Conservation (phyloP, 1,140 invertebrate species). For the Drosophila lacertosa region DNA sequence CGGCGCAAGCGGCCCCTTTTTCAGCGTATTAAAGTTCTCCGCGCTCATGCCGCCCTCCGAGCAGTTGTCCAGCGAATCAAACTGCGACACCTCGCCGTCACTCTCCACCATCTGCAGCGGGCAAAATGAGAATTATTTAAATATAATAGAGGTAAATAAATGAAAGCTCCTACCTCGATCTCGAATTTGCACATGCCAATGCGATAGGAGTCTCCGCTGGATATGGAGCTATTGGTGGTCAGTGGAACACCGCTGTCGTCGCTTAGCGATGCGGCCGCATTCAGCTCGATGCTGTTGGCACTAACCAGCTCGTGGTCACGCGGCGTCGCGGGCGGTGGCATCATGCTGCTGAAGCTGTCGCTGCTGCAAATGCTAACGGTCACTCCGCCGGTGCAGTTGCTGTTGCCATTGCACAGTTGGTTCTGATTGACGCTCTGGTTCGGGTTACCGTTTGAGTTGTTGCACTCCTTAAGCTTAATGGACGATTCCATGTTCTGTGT, state of each 20-base stretch:
- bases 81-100: constrained; percentile 88
- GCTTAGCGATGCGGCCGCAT: constrained; percentile 84
- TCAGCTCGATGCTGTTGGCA: constrained; percentile 81
- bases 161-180: constrained; percentile 84
- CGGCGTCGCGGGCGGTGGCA: constrained; percentile 33
- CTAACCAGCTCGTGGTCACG: constrained; percentile 75
- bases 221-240: constrained; percentile 86
- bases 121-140: no score
- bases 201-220: constrained; percentile 85
- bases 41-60: constrained; percentile 89
- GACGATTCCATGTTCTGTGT: constrained; percentile 75
- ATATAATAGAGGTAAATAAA: constrained; percentile 17
- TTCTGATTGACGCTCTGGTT: constrained; percentile 16
- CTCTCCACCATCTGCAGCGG: constrained; percentile 87
- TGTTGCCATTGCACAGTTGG: constrained; percentile 44
- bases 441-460: constrained; percentile 45
- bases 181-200: constrained; percentile 84
- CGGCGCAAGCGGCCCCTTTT: constrained; percentile 89
- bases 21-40: constrained; percentile 92
- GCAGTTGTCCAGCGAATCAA: constrained; percentile 88
- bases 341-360: constrained; percentile 76
- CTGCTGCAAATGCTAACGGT: constrained; percentile 69
- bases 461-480: constrained; percentile 76
- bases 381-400: constrained; percentile 19
- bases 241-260: constrained; percentile 86